Percentiles rank a stretch among this genome's conserved stretches.
Conservation (phyloP, 2,888 invertebrate species). For the Amblyteles armatorius region DNA sequence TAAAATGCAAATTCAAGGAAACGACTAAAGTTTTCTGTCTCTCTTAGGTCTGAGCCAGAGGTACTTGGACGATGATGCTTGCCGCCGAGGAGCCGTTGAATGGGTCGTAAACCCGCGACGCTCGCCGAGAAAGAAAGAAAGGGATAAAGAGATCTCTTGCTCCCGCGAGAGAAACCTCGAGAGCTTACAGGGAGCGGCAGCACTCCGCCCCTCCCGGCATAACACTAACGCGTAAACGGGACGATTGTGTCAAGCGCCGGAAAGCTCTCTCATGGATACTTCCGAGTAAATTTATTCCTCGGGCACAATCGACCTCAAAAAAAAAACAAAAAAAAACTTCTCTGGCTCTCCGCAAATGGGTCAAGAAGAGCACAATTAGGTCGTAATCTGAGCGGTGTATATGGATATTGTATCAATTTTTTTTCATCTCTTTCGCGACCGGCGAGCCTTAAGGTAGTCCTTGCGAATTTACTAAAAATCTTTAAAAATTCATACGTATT, state of each 20-base stretch:
- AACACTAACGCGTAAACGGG: conserved; percentile 39
- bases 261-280: conserved; percentile 37
- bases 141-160: background rate
- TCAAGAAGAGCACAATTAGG: conserved; percentile 7
- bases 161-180: conserved; percentile 13
- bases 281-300: conserved; percentile 21
- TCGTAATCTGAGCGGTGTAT: background rate
- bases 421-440: background rate
- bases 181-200: background rate
- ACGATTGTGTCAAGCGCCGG: conserved; percentile 39
- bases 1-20: conserved; percentile 73
- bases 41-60: conserved; percentile 63
- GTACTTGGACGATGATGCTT: conserved; percentile 61
- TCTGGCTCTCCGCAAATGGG: background rate
- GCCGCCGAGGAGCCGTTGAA: conserved; percentile 53
- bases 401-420: background rate
- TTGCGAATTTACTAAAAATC: too few species aligned
- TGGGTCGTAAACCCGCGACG: conserved; percentile 60
- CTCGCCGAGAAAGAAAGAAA: conserved; percentile 1
- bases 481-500: too few species aligned
- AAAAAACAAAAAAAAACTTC: background rate
- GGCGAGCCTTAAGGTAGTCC: background rate
- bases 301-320: conserved; percentile 17
- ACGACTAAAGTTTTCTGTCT: conserved; percentile 58
- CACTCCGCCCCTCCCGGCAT: background rate